A percentile compares a stretch with the other conserved stretches of the same genome.
These are phyloP conservation scores for Manduca sexta DNA, from an alignment of 1,140 invertebrate genomes.

Conservation along the genomic window DNA sequence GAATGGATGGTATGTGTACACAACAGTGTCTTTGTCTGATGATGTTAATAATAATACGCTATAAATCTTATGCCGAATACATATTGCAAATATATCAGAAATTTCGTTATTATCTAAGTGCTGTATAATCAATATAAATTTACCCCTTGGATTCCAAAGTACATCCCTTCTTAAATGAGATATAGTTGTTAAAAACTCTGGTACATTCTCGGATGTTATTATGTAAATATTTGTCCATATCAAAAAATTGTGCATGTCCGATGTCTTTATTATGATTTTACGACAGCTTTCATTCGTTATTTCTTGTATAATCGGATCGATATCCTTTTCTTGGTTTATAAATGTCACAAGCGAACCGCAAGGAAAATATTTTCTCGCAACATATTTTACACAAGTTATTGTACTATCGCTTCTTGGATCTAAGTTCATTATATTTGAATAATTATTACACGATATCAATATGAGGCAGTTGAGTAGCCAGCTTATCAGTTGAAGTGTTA, in stretches of 20 bases:
- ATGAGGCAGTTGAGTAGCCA: too few relatives aligned
- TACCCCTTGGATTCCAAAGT: slow-evolving; percentile 31
- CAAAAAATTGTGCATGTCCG: slow-evolving; percentile 9
- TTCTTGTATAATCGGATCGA: slow-evolving; percentile 7
- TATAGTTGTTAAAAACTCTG: slow-evolving; percentile 16
- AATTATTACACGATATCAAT: background rate
- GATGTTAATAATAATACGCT: slow-evolving; percentile 18
- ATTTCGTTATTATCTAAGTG: slow-evolving; percentile 10
- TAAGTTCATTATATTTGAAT: background rate
- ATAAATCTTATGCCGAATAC: slow-evolving; percentile 21
- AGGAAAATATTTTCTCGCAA: slow-evolving; percentile 8
- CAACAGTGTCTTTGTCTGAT: slow-evolving; percentile 6
- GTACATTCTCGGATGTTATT: slow-evolving; percentile 14
- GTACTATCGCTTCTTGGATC: background rate
- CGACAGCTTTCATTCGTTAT: slow-evolving; percentile 11
- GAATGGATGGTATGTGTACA: slow-evolving; percentile 31
- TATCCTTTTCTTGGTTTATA: slow-evolving; percentile 5
- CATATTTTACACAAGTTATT: slow-evolving; percentile 7
- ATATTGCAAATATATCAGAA: slow-evolving; percentile 12
- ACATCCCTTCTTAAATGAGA: slow-evolving; percentile 19
- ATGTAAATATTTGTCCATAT: slow-evolving; percentile 23
- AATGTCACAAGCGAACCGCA: slow-evolving; percentile 15
- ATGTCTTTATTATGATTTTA: slow-evolving; percentile 19
- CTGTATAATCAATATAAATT: slow-evolving; percentile 20
- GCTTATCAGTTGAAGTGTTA: too few relatives aligned